Conservation (phyloP, 2,888 invertebrate genomes). For the Eustalomyia histrio region DNA sequence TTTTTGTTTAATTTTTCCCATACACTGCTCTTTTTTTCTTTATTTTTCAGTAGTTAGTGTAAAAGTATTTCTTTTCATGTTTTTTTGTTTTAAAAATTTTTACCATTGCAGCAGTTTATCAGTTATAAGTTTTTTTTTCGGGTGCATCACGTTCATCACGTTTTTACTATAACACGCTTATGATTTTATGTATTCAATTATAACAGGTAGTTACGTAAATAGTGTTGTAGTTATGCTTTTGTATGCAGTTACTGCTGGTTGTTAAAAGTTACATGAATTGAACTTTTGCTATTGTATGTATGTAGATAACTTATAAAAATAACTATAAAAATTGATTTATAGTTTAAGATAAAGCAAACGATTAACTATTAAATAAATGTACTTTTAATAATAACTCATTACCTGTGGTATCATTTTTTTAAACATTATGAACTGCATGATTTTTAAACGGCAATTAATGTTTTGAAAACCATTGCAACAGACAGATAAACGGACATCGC, state of each 20-base stretch:
- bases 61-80: neutral
- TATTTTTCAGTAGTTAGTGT: neutral
- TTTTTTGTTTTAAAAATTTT: neutral
- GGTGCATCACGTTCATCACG: slow-evolving; percentile 56
- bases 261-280: neutral
- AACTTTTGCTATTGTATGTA: neutral
- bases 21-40: neutral
- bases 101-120: slow-evolving; percentile 5
- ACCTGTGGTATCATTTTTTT: no score
- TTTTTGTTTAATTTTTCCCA: neutral
- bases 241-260: neutral
- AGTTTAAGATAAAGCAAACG: neutral
- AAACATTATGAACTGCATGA: no score
- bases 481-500: no score
- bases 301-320: slow-evolving; percentile 17
- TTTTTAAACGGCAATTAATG: no score
- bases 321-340: slow-evolving; percentile 24
- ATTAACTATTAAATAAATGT: neutral
- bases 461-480: no score
- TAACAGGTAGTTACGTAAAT: slow-evolving; percentile 11
- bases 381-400: no score
- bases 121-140: slow-evolving; percentile 12
- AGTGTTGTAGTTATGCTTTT: neutral
- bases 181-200: slow-evolving; percentile 56
- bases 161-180: slow-evolving; percentile 50